These are phyloP conservation scores for Synaphobranchus kaupii DNA, from an alignment of 2,797 vertebrate genomes.

Conservation along the genomic window DNA sequence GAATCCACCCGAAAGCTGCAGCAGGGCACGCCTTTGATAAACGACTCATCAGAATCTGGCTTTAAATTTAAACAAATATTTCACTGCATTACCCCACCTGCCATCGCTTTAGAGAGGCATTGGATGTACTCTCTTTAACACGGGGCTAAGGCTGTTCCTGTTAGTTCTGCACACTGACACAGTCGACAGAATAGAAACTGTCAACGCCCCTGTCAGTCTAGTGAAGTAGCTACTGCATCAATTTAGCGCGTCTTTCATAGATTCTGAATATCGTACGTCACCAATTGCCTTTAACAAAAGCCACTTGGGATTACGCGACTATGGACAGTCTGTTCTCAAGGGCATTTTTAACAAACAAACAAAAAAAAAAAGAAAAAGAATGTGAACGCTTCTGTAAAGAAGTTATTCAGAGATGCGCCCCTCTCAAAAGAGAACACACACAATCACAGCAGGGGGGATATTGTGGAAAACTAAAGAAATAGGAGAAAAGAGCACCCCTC, in stretches of 20 bases:
- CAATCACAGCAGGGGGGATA: not conserved
- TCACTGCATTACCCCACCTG: not conserved
- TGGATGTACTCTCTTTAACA: not conserved
- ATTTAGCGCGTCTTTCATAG: not conserved
- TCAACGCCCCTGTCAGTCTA: not conserved
- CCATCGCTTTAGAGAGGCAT: not conserved
- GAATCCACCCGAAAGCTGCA: not conserved
- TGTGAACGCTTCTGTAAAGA: not conserved
- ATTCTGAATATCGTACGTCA: not conserved
- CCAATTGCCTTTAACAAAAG: not conserved
- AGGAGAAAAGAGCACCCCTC: not conserved
- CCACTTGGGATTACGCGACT: no score
- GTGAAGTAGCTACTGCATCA: not conserved
- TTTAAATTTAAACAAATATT: not conserved
- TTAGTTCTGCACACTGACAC: not conserved
- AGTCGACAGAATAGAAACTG: not conserved
- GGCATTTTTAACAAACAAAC: not conserved
- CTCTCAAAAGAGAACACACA: not conserved
- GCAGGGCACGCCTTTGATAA: not conserved
- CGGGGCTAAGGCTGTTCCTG: not conserved
- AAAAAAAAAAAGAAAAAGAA: not conserved
- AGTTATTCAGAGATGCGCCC: not conserved
- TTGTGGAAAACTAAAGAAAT: not conserved
- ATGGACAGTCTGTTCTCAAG: not conserved
- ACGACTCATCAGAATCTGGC: not conserved